A percentile compares a stretch with the other conserved stretches of the same genome.
Conservation (phyloP, 2,113 vertebrate species). For the rat (Rattus norvegicus) region GRCr8 NC_086029.1:56097501-56098000, state of each 20-base stretch:
- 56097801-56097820: neutral
- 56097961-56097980: neutral
- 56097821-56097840: neutral
- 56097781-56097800: neutral
- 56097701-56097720: neutral
- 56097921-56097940: conserved; percentile 7
- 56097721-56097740: no score
- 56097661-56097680: neutral
- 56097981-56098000: neutral
- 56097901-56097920: neutral
- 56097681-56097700: neutral
- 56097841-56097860: neutral
- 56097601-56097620: conserved; percentile 2
- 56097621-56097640: neutral
- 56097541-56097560: neutral
- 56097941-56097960: conserved; percentile 2
- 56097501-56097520: neutral
- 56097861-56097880: neutral
- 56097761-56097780: neutral
- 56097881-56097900: neutral
- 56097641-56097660: neutral
- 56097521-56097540: conserved; percentile 3
- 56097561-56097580: neutral
- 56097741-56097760: neutral
- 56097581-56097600: neutral